Evolutionary conservation across 1,140 invertebrate genomes (phyloP), one percentile per base, ranked within the genome.

Genomic region (Ceratosolen fusciceps): DNA sequence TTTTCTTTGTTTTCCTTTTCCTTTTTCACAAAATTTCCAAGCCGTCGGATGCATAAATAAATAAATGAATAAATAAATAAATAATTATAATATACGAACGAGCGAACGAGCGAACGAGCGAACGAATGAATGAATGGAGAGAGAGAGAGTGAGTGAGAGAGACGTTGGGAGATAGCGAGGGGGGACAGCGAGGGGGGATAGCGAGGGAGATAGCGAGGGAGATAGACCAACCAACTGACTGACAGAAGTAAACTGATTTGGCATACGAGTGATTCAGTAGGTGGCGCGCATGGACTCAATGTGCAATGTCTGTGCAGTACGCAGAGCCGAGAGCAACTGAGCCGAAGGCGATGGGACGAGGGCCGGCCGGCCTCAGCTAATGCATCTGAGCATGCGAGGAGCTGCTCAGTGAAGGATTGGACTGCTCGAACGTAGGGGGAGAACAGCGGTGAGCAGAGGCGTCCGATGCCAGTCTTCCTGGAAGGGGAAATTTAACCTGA

Each of bases 401-500:
- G 12, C 39, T n/a, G 60, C 34, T 37, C 34, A 21, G 29, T 65
- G 31, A 65, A 65, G 60, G 60, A 65, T 65, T 62, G 58, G 58
- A 62, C 58, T 62, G 29, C 29, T 62, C 58, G 58, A 14, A 34
- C 58, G 16, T 62, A 62, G 31, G 34, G 31, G 60, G 60, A 37
- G 60, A 37, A 12, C 16, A 65, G 21, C 19, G n/a, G 31, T 31
- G 16, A 31, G n/a, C n/a, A n/a, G 26, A 16, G 37, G 19, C 60
- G 37, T 16, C n/a, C 60, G 31, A n/a, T n/a, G 7, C 19, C 9
- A 52, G 31, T n/a, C 60, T 37, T 65, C 31, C 60, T 65, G 60
- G 60, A 65, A 65, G 60, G 60, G 60, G 60, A 65, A 65, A n/a
- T 37, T 65, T 65, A 65, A n/a, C 31, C 60, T 65, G 60, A 65